Evolutionary conservation across 1,140 invertebrate species (phyloP), one percentile per base, ranked within the genome.

Genomic region (Paraescarpia echinospica): DNA sequence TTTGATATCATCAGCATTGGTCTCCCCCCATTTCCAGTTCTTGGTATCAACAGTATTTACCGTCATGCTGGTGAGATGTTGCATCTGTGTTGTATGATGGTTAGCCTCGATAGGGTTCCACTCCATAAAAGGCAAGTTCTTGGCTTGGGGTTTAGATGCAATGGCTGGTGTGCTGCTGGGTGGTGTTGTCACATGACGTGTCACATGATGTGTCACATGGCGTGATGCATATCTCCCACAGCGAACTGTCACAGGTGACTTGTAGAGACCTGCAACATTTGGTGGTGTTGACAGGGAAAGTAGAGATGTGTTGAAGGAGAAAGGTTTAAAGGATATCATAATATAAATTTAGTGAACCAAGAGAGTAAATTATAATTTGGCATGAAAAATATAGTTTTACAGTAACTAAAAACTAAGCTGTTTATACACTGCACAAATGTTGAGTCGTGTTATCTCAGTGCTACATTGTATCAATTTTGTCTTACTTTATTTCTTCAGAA

Each of bases 401-500:
- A n/a, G n/a, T n/a, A n/a, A n/a, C n/a, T n/a, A n/a, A n/a, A n/a
- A n/a, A n/a, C n/a, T 41, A 4, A 41, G 12, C 12, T 41, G 41
- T 41, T 12, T 41, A 41, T 41, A 41, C 41, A 41, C 12, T 41
- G 41, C 4, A 41, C 41, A 41, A 77, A 77, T 22, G 2, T 51
- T 51, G 8, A 51, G 48, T 9, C 48, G n/a, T n/a, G 18, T 51
- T 51, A 18, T 77, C 59, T 77, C 59, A 18, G 2, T 77, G 59
- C 59, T 4, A 27, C 59, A 77, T 77, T 77, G 22, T 18, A 77
- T 22, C 22, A 77, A 14, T 92, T 34, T 91, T 90, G 34, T 33
- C 33, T 27, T 33, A 91, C 91, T 27, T n/a, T 33, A 27, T 91
- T 33, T n/a, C n/a, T n/a, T 90, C 92, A 93, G 90, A 93, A 93